Evolutionary conservation across 1,140 invertebrate species (phyloP), one percentile per base, ranked within the genome.

Genomic region (Sinella curviseta): DNA sequence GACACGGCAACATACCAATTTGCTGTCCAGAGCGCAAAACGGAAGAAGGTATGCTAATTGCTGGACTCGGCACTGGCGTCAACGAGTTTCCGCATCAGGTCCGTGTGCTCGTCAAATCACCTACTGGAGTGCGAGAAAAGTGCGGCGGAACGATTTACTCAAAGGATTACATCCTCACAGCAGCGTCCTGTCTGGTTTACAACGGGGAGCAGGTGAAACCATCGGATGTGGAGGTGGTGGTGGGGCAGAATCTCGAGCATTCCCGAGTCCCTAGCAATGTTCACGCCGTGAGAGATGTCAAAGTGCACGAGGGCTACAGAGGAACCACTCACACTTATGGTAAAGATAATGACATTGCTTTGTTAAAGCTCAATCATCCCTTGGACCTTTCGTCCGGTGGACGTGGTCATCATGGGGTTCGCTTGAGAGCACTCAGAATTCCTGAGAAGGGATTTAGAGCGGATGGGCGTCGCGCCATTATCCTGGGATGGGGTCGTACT

Each of bases 21-120:
- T 70, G 65, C 24, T 70, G 65, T 70, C 65, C 65, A 33, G 65
- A 70, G 8, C 65, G 65, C 8, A 70, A 70, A 70, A 31, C 65
- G 4, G 65, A 70, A 33, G 65, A 70, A n/a, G 65, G 28, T 31
- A 70, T 60, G 14, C 65, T 70, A 14, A 8, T 70, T 4, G 65
- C 65, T 33, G 65, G 65, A 30, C 26, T 70, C 1, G 65, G 65
- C 8, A 24, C 65, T 14, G 30, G 30, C 2, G 31, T 31, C 26
- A 70, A 70, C n/a, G 65, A 70, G 31, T 70, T 70, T 70, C 65
- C 65, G 1, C 65, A 70, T 33, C 65, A 70, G 14, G 65, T 70
- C 31, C 8, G 65, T 24, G 14, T 70, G 1, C 12, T 70, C 26
- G 31, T 70, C 26, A 70, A 70, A 70, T 17, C 65, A 14, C 26